These are phyloP conservation scores for Drosophila fungiperda DNA, from an alignment of 2,888 invertebrate genomes.

Conservation along the genomic window DNA sequence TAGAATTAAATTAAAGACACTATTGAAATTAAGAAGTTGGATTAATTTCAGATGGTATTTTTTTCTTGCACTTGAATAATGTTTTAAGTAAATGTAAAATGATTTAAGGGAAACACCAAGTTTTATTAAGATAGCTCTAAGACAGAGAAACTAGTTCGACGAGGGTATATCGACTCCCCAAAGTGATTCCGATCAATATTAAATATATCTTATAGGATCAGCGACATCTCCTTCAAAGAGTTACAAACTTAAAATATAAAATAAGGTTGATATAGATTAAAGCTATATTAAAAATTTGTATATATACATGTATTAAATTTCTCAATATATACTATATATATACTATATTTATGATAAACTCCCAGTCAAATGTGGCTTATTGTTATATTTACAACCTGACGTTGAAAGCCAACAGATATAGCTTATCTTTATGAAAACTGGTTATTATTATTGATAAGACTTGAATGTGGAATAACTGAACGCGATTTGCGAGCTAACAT, in stretches of 20 bases:
- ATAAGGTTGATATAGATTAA: neutral
- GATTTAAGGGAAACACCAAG: neutral
- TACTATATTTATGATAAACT: slow-evolving; percentile 17
- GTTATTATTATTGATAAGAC: slow-evolving; percentile 37
- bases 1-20: neutral
- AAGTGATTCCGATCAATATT: neutral
- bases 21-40: neutral
- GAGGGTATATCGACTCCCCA: neutral
- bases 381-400: slow-evolving; percentile 6
- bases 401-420: slow-evolving; percentile 19
- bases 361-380: neutral
- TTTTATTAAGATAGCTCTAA: neutral
- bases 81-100: neutral
- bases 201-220: neutral
- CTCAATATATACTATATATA: neutral
- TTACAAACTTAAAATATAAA: neutral
- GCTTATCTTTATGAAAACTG: slow-evolving; percentile 38
- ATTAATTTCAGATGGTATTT: neutral
- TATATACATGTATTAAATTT: neutral
- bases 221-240: neutral
- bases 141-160: neutral
- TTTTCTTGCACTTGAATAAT: neutral
- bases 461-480: slow-evolving; percentile 1
- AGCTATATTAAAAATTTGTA: neutral
- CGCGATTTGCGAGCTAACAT: neutral